A percentile compares a stretch with the other conserved stretches of the same genome.
phyloP scores from a whole-genome alignment of 2,888 invertebrate species.

The Chouioia cunea region DNA sequence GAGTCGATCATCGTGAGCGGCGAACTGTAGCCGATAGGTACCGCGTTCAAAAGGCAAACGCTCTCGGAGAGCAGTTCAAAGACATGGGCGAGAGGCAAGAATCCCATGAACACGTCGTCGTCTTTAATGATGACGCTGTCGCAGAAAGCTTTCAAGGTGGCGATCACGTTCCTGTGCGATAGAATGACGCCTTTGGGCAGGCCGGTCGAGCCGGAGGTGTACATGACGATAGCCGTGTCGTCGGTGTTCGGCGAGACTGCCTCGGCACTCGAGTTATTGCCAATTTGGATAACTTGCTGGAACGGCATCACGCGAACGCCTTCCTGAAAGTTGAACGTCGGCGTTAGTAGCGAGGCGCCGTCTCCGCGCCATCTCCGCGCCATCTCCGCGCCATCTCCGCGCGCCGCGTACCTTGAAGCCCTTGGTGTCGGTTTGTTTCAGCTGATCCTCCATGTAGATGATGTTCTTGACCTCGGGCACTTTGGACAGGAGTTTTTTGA shows the following conservation, averaged over 20 bases:
- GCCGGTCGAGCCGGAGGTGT: slow-evolving; percentile 98
- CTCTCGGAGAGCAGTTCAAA: slow-evolving; percentile 95
- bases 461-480: slow-evolving; percentile 84
- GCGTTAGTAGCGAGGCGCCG: too few species aligned
- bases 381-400: too few species aligned
- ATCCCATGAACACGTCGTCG: slow-evolving; percentile 91
- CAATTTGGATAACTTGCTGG: slow-evolving; percentile 76
- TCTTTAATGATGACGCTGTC: slow-evolving; percentile 80
- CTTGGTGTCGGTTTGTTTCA: slow-evolving; percentile 77
- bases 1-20: slow-evolving; percentile 93
- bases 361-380: too few species aligned
- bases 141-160: slow-evolving; percentile 84
- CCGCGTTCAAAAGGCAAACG: slow-evolving; percentile 85
- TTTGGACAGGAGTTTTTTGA: slow-evolving; percentile 80
- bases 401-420: slow-evolving; percentile 77
- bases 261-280: slow-evolving; percentile 64
- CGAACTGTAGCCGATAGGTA: slow-evolving; percentile 96
- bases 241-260: slow-evolving; percentile 74
- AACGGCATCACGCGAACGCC: slow-evolving; percentile 82
- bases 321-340: too few species aligned
- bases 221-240: slow-evolving; percentile 98
- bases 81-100: slow-evolving; percentile 96
- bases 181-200: slow-evolving; percentile 91
- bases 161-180: slow-evolving; percentile 85
- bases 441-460: slow-evolving; percentile 90